These are phyloP conservation scores for Drosophila falleni DNA, from an alignment of 2,888 invertebrate species.

Conservation along the genomic window DNA sequence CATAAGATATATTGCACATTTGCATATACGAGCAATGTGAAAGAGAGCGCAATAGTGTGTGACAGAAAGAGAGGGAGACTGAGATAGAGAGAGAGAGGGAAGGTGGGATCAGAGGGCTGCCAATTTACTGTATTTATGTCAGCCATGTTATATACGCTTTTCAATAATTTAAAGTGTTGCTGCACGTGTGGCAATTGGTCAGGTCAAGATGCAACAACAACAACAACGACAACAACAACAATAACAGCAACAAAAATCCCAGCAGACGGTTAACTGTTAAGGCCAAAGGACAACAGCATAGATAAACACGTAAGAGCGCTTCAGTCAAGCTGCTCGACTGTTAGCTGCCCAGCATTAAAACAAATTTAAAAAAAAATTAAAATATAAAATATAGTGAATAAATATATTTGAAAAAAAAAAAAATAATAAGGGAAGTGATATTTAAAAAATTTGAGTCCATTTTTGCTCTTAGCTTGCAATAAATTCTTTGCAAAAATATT, in stretches of 20 bases:
- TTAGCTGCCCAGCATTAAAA: background rate
- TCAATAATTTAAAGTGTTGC: conserved; percentile 68
- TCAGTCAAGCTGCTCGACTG: background rate
- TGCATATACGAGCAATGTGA: conserved; percentile 55
- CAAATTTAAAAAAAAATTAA: background rate
- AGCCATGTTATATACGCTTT: conserved; percentile 45
- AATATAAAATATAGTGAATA: too few species aligned
- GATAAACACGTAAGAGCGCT: conserved; percentile 27
- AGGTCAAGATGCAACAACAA: conserved; percentile 34
- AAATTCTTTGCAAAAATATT: too few species aligned
- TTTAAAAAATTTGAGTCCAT: too few species aligned
- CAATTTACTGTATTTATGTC: conserved; percentile 71
- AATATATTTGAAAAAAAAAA: too few species aligned
- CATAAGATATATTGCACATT: conserved; percentile 69
- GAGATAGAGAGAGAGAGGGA: background rate
- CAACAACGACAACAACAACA: conserved; percentile 20
- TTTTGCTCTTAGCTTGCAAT: too few species aligned
- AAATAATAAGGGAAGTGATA: too few species aligned
- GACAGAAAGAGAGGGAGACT: background rate
- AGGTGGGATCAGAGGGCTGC: conserved; percentile 49
- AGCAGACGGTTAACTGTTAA: conserved; percentile 14
- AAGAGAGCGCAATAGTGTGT: conserved; percentile 15
- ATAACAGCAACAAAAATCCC: background rate
- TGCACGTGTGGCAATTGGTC: conserved; percentile 43
- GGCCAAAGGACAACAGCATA: conserved; percentile 31